These are phyloP conservation scores for Fissipunctia ypsillon DNA, from an alignment of 2,888 invertebrate genomes.

Conservation along the genomic window DNA sequence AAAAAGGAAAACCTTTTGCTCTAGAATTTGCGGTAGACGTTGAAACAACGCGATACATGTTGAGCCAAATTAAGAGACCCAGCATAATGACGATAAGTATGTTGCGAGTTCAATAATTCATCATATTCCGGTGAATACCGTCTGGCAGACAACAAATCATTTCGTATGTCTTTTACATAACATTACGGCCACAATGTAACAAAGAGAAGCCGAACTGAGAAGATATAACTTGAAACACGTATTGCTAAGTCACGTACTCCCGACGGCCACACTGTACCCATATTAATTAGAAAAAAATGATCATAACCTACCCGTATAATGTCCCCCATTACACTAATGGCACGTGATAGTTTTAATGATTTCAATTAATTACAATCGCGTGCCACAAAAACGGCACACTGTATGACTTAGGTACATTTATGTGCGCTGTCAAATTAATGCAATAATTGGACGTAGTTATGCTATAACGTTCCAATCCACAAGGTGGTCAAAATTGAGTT, in stretches of 20 bases:
- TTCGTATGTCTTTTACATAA: conserved; percentile 57
- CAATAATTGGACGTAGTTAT: no score
- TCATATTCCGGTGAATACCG: conserved; percentile 44
- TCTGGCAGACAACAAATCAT: conserved; percentile 53
- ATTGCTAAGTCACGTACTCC: conserved; percentile 52
- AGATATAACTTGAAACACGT: conserved; percentile 41
- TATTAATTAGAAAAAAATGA: conserved; percentile 61
- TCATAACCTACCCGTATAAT: conserved; percentile 66
- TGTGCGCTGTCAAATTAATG: conserved; percentile 62
- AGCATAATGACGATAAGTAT: conserved; percentile 29
- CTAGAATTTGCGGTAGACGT: not conserved
- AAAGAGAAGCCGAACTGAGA: conserved; percentile 54
- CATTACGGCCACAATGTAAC: conserved; percentile 50
- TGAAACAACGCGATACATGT: conserved; percentile 7
- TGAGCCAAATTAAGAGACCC: conserved; percentile 15
- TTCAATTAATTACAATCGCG: conserved; percentile 64
- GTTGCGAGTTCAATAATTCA: conserved; percentile 32
- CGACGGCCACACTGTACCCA: conserved; percentile 48
- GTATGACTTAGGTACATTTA: conserved; percentile 51
- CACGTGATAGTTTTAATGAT: conserved; percentile 64
- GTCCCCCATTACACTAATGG: conserved; percentile 62
- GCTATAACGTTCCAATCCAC: no score
- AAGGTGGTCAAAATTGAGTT: no score
- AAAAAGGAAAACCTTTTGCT: not conserved
- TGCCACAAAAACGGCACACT: conserved; percentile 59